These are phyloP conservation scores for Delichon dasypus DNA, from an alignment of 2,797 vertebrate genomes.

Conservation along the genomic window DNA sequence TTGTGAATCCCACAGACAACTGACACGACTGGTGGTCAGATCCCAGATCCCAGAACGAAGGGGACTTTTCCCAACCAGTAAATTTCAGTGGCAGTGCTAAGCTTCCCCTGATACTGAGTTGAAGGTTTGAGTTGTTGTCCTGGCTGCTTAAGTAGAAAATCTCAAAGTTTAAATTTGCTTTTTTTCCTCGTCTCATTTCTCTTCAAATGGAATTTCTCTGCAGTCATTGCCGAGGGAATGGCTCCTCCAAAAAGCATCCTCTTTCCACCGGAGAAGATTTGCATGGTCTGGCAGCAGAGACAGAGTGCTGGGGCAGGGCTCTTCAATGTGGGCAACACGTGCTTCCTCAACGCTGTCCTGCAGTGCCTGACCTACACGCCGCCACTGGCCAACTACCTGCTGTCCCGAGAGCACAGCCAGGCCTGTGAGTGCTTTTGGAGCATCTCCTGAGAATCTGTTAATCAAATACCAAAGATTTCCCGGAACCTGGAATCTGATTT, in stretches of 20 bases:
- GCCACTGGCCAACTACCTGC: constrained; percentile 81
- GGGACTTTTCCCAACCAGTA: background rate
- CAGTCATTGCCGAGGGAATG: constrained; percentile 83
- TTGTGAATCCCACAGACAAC: no score
- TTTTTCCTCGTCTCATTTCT: fast-evolving
- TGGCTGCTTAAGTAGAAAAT: background rate
- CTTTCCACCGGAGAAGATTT: constrained; percentile 86
- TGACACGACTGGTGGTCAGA: no score
- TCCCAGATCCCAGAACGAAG: no score
- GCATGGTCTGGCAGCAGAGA: constrained; percentile 85
- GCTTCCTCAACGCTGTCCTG: constrained; percentile 90
- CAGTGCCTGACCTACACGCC: constrained; percentile 92
- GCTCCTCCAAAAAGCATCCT: constrained; percentile 85
- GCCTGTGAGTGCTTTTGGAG: background rate
- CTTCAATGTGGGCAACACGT: constrained; percentile 89
- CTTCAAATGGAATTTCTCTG: constrained; percentile 2
- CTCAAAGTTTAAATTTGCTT: background rate
- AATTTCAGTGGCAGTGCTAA: background rate
- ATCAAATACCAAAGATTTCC: background rate
- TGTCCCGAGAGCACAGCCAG: background rate
- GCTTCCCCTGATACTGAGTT: background rate
- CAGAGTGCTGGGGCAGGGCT: constrained; percentile 88
- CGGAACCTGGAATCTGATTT: background rate
- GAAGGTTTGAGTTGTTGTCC: background rate
- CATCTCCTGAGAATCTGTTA: background rate